Conservation (phyloP, 2,113 vertebrate genomes). For the Eulacestoma nigropectus region DNA sequence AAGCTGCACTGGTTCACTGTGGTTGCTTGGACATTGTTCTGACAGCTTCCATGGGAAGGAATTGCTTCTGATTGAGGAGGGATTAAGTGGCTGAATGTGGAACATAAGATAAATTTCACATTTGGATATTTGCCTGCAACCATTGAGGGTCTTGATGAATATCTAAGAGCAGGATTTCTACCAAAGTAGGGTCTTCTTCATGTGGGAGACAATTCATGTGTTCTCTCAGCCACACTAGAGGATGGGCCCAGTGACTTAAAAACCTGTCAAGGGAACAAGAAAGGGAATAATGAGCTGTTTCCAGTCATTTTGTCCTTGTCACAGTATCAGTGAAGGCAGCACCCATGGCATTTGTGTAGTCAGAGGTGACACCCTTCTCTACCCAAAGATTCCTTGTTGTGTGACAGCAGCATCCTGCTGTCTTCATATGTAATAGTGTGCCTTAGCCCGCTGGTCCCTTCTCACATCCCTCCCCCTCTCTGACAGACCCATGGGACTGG, state of each 20-base stretch:
- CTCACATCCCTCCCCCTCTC: background rate
- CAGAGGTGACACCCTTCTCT: background rate
- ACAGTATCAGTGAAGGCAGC: background rate
- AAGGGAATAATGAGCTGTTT: background rate
- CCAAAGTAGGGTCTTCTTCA: background rate
- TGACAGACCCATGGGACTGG: background rate
- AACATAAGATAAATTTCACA: background rate
- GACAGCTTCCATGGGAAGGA: background rate
- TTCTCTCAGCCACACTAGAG: background rate
- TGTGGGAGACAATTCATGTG: background rate
- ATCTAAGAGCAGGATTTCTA: background rate
- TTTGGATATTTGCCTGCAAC: background rate
- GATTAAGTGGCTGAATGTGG: background rate
- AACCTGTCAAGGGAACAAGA: background rate
- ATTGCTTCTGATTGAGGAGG: background rate
- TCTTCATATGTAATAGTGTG: background rate
- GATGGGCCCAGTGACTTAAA: background rate
- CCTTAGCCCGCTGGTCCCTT: slow-evolving; percentile 33
- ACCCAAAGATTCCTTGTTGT: slow-evolving; percentile 1
- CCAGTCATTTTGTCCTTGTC: background rate
- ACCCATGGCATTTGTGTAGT: background rate
- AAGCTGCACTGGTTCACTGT: background rate
- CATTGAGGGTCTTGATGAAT: background rate
- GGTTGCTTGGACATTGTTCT: background rate
- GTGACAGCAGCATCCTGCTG: background rate